Conservation (phyloP, 2,888 invertebrate genomes). For the Brachypterus glaber region DNA sequence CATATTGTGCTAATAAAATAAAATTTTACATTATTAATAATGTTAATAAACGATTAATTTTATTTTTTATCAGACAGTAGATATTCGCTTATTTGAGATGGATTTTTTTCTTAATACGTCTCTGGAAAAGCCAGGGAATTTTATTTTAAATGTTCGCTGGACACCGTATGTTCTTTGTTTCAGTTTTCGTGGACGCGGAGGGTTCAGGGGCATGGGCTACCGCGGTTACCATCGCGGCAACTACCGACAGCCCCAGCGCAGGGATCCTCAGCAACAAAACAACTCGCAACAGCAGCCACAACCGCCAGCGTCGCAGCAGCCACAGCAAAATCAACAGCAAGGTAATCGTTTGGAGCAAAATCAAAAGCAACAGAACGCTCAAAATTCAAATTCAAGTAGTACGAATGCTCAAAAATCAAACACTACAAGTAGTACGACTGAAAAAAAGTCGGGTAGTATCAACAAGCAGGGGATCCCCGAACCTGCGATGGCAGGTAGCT, state of each 20-base stretch:
- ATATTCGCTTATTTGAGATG: slow-evolving; percentile 3
- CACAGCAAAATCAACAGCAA: slow-evolving; percentile 17
- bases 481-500: slow-evolving; percentile 20
- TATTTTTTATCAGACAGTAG: background rate
- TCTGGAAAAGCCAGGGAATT: no score
- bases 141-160: no score
- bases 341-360: slow-evolving; percentile 42
- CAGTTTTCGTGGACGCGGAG: slow-evolving; percentile 54
- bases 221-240: slow-evolving; percentile 44
- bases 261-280: slow-evolving; percentile 16
- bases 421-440: background rate
- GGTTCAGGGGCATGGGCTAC: slow-evolving; percentile 46
- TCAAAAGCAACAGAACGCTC: slow-evolving; percentile 10
- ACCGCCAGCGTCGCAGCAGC: slow-evolving; percentile 9
- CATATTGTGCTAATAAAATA: no score
- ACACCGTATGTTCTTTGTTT: slow-evolving; percentile 13
- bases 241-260: slow-evolving; percentile 31
- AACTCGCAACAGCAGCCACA: slow-evolving; percentile 6
- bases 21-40: no score
- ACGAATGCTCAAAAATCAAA: background rate
- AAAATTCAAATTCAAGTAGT: slow-evolving; percentile 4
- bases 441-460: no score
- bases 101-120: slow-evolving; percentile 4
- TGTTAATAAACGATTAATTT: background rate
- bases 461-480: slow-evolving; percentile 6